Base-by-base conservation (phyloP, 2,797 vertebrate genomes). In the Alfaro cultratus region DNA sequence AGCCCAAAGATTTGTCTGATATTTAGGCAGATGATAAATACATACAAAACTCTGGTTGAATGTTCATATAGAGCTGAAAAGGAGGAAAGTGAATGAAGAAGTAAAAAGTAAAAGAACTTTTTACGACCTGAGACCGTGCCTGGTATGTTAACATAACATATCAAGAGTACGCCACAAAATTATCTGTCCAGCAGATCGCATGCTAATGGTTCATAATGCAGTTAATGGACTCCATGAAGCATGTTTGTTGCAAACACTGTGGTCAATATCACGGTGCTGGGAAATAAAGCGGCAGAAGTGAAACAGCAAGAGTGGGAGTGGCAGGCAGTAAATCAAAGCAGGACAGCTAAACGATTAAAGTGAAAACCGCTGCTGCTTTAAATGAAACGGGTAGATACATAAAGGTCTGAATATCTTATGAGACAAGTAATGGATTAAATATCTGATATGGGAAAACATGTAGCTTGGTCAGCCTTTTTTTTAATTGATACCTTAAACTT, bases 221-320 rank as follows among this genome's bases (percentile, higher is more conserved):
- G 49, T 75, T 86, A 80, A 92, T 87, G 88, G 81, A 39, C 81
- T 75, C 77, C 77, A 91, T 73, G 79, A 82, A 81, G 57, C 60
- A 78, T 49, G 72, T 23, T 81, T 78, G 15, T 81, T 76, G 80
- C n/a, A 83, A 47, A 71, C 57, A 67, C 80, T 81, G 53, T 10
- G 60, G 82, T 74, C 80, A 74, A 86, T 45, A 84, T 80, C 47
- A 81, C 13, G 45, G 55, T 77, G 51, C 77, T 47, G 74, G 47
- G 49, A n/a, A 60, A 78, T 77, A 77, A 72, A 43, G 31, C 31
- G 71, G 76, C 39, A 53, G 75, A 82, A 77, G 41, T 76, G 60
- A 79, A 74, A 73, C 82, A 74, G 75, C 57, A 26, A 29, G 60
- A 78, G 73, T 16, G 29, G 39, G 36, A 67, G 64, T 9, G 70